phyloP scores from a whole-genome alignment of 2,888 invertebrate genomes.

The Monopis laevigella region DNA sequence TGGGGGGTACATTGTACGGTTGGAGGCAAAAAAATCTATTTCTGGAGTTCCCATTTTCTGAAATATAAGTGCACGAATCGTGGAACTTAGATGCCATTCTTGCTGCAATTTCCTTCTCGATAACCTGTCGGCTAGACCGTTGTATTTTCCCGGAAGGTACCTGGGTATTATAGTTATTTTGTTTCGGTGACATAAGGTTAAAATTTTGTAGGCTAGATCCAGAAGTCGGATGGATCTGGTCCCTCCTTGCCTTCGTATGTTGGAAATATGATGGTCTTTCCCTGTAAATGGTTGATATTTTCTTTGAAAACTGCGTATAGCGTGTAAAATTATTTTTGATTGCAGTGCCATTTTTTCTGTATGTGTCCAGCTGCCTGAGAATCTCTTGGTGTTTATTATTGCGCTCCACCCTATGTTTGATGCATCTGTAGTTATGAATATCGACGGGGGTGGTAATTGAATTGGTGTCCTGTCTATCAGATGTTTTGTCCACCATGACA shows the following conservation, averaged over 20 bases:
- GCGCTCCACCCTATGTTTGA: constrained; percentile 22
- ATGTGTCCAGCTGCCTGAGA: constrained; percentile 16
- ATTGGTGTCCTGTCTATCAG: constrained; percentile 5
- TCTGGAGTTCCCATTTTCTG: constrained; percentile 20
- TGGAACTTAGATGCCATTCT: constrained; percentile 19
- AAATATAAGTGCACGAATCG: constrained; percentile 14
- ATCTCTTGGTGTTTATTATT: constrained; percentile 14
- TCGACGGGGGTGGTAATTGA: constrained; percentile 2
- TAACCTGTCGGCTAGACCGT: constrained; percentile 20
- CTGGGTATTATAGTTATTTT: constrained; percentile 12
- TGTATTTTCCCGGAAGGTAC: constrained; percentile 23
- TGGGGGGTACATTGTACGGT: constrained; percentile 10
- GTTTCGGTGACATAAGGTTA: constrained; percentile 1
- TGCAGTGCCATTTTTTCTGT: not conserved
- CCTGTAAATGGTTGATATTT: constrained; percentile 19
- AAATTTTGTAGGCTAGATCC: not conserved
- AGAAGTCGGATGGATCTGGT: constrained; percentile 10
- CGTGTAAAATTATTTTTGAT: not conserved
- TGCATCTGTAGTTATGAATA: constrained; percentile 21
- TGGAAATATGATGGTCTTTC: constrained; percentile 22
- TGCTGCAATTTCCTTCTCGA: constrained; percentile 17
- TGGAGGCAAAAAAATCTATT: constrained; percentile 24
- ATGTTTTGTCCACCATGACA: constrained; percentile 18
- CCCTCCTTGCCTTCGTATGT: constrained; percentile 21
- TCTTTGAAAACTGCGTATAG: constrained; percentile 18